A percentile compares a stretch with the other conserved stretches of the same genome.
These are phyloP conservation scores for Arnoldichthys spilopterus DNA, from an alignment of 2,797 vertebrate genomes.

Conservation along the genomic window DNA sequence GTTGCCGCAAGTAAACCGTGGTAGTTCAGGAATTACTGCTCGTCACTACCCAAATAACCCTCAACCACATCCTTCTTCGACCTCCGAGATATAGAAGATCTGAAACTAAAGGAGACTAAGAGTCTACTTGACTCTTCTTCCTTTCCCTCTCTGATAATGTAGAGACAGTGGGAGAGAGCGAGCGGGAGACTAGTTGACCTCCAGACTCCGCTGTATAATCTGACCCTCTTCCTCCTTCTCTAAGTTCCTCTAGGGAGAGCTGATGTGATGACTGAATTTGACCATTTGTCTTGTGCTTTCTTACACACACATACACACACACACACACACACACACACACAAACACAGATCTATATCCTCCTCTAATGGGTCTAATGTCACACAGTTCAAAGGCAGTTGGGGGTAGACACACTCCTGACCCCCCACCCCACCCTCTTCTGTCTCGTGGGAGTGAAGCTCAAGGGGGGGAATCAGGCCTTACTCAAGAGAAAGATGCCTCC, in stretches of 20 bases:
- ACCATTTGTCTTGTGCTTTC: conserved; percentile 78
- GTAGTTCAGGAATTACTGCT: conserved; percentile 2
- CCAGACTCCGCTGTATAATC: conserved; percentile 29
- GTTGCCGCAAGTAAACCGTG: not conserved
- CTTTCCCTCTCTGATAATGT: conserved; percentile 71
- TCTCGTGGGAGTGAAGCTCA: conserved; percentile 24
- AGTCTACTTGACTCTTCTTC: conserved; percentile 63
- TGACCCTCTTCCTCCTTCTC: conserved; percentile 47
- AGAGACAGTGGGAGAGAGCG: conserved; percentile 45
- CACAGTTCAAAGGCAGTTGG: conserved; percentile 67
- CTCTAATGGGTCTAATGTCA: conserved; percentile 71
- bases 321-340: conserved; percentile 47
- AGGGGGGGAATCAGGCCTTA: conserved; percentile 42
- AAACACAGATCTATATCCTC: conserved; percentile 51
- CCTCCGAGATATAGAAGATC: not conserved
- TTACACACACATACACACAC: conserved; percentile 37
- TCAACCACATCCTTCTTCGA: conserved; percentile 18
- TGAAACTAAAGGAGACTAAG: conserved; percentile 31
- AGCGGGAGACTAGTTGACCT: conserved; percentile 57
- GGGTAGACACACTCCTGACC: conserved; percentile 63
- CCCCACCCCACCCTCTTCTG: conserved; percentile 44
- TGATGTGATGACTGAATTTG: conserved; percentile 80
- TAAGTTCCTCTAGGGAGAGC: conserved; percentile 64
- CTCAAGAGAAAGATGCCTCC: conserved; percentile 50
- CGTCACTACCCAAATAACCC: conserved; percentile 8